phyloP scores from a whole-genome alignment of 2,888 invertebrate species.

The Geophilus truncorum region DNA sequence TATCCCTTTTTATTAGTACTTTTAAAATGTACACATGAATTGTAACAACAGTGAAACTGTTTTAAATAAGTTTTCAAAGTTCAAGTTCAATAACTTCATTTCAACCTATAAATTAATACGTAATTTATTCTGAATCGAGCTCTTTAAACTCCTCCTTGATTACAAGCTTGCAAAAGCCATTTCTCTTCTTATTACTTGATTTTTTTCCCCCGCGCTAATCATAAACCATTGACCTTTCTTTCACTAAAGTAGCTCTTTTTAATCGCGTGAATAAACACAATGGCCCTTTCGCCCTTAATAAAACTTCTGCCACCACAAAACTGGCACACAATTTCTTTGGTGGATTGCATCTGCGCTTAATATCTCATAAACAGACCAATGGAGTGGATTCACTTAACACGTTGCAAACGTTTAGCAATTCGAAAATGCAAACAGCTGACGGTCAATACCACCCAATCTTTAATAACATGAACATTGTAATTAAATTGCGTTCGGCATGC shows the following conservation, averaged over 20 bases:
- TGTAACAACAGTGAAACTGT: neutral
- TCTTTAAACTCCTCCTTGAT: slow-evolving; percentile 11
- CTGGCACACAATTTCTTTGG: slow-evolving; percentile 25
- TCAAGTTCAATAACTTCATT: slow-evolving; percentile 19
- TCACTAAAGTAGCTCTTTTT: slow-evolving; percentile 19
- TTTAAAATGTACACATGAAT: neutral
- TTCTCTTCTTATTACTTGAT: slow-evolving; percentile 5
- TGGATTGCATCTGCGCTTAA: slow-evolving; percentile 25
- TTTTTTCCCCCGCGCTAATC: neutral
- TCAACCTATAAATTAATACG: slow-evolving; percentile 12
- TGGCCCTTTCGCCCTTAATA: slow-evolving; percentile 21
- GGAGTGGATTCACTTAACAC: slow-evolving; percentile 16
- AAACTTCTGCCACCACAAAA: slow-evolving; percentile 22
- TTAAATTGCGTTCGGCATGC: slow-evolving; percentile 6
- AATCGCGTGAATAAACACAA: slow-evolving; percentile 25
- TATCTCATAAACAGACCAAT: slow-evolving; percentile 25
- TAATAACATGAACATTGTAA: slow-evolving; percentile 1
- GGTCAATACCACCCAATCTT: slow-evolving; percentile 14
- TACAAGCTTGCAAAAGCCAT: neutral
- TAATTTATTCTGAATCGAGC: slow-evolving; percentile 7
- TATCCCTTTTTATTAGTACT: too few species aligned
- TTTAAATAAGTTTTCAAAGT: neutral
- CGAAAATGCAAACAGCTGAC: slow-evolving; percentile 18
- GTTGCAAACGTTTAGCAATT: neutral
- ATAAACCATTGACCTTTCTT: slow-evolving; percentile 13